Evolutionary conservation across 2,888 invertebrate genomes (phyloP).

Genomic region (Dasysyrphus tricinctus): DNA sequence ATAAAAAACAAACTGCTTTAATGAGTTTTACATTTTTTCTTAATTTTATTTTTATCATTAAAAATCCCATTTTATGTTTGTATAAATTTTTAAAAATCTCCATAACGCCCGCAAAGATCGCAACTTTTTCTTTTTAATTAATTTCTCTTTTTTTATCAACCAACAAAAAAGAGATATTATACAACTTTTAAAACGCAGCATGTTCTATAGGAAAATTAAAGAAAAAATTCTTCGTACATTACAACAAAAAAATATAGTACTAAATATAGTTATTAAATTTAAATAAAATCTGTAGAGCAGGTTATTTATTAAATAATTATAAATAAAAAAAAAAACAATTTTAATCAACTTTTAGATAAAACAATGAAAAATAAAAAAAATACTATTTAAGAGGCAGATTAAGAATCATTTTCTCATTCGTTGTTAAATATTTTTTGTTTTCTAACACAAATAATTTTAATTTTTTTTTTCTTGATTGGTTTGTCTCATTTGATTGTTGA

Average conservation of each 20-base stretch:
- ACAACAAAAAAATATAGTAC: conserved; percentile 64
- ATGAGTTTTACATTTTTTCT: conserved; percentile 40
- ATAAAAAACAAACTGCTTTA: conserved; percentile 61
- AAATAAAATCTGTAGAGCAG: conserved; percentile 74
- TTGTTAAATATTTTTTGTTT: conserved; percentile 42
- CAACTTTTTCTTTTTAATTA: conserved; percentile 16
- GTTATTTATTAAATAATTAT: conserved; percentile 74
- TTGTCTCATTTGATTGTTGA: conserved; percentile 48
- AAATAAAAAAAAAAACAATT: conserved; percentile 63
- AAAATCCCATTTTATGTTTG: conserved; percentile 68
- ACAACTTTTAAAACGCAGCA: conserved; percentile 63
- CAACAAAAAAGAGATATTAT: conserved; percentile 31
- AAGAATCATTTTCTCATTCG: conserved; percentile 59
- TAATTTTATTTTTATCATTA: conserved; percentile 32
- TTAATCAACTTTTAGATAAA: conserved; percentile 76
- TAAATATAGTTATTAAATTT: conserved; percentile 75
- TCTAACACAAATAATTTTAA: background rate
- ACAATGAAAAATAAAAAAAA: conserved; percentile 71
- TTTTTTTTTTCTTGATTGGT: background rate
- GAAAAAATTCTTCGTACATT: conserved; percentile 74
- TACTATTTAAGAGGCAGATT: conserved; percentile 70
- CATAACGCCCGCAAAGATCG: conserved; percentile 57
- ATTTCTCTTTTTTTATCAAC: conserved; percentile 7
- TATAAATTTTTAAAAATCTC: conserved; percentile 41
- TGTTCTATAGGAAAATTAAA: conserved; percentile 75